phyloP scores from a whole-genome alignment of 1,140 invertebrate genomes.

The Lucilia cuprina region DNA sequence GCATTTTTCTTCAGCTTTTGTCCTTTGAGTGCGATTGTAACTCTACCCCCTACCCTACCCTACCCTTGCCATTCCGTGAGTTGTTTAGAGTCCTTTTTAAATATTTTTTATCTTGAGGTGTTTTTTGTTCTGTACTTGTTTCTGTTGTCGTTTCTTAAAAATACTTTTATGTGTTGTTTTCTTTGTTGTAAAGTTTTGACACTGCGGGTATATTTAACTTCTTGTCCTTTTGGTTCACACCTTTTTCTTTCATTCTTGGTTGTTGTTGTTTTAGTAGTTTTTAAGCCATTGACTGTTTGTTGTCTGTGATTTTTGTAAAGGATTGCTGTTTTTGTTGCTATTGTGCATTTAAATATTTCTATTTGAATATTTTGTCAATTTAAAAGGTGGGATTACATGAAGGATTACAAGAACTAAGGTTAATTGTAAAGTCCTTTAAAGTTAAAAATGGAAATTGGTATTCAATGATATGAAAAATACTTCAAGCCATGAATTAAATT shows the following conservation, averaged over 20 bases:
- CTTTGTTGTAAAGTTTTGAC: neutral
- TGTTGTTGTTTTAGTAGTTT: neutral
- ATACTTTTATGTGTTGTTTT: neutral
- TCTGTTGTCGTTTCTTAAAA: neutral
- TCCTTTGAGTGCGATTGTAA: neutral
- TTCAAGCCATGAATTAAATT: no score
- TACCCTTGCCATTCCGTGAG: neutral
- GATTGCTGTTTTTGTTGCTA: neutral
- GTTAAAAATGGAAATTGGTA: no score
- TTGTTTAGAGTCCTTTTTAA: neutral
- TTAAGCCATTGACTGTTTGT: neutral
- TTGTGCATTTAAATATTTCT: neutral
- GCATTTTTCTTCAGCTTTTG: neutral
- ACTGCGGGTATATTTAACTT: slow-evolving; percentile 25
- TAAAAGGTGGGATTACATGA: neutral
- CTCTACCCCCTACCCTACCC: neutral
- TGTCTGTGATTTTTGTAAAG: neutral
- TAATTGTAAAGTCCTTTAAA: neutral
- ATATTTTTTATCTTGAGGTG: neutral
- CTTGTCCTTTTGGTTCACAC: slow-evolving; percentile 28
- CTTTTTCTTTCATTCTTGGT: neutral
- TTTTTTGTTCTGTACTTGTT: neutral
- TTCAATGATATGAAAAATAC: no score
- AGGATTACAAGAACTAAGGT: neutral
- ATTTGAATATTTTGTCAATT: neutral